Conservation (phyloP, 2,113 vertebrate genomes). For the Orthochromis malagaraziensis region DNA sequence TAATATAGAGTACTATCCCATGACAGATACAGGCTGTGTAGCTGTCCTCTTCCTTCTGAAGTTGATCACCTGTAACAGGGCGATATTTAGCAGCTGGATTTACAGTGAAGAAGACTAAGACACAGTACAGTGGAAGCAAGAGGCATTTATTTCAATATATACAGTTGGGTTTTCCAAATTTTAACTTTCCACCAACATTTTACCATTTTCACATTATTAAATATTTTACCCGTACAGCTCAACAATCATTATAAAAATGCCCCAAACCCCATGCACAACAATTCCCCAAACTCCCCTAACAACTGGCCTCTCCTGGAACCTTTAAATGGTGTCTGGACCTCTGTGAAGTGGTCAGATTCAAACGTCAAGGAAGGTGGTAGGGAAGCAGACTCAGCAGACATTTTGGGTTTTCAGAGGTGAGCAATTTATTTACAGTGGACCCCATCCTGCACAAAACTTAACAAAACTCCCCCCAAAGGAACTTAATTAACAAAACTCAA, state of each 20-base stretch:
- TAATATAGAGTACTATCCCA: fast-evolving
- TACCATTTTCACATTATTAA: neutral
- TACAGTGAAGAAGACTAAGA: neutral
- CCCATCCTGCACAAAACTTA: neutral
- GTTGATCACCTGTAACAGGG: neutral
- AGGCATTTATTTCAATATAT: neutral
- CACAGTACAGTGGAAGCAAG: fast-evolving
- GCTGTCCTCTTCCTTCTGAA: neutral
- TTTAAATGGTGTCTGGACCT: neutral
- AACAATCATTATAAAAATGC: fast-evolving
- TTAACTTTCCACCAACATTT: neutral
- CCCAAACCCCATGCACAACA: neutral
- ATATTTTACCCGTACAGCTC: neutral
- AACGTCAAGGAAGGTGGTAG: neutral
- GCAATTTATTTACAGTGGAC: neutral
- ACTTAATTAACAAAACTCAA: fast-evolving
- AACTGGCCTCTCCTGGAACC: neutral
- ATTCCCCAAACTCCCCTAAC: neutral
- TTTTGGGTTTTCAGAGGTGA: neutral
- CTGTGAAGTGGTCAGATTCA: neutral
- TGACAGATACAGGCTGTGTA: neutral
- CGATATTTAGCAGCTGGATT: neutral
- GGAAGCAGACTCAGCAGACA: neutral
- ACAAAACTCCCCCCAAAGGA: neutral
- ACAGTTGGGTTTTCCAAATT: neutral